Evolutionary conservation across 1,140 invertebrate genomes (phyloP).

Genomic region (Augochlora pura): DNA sequence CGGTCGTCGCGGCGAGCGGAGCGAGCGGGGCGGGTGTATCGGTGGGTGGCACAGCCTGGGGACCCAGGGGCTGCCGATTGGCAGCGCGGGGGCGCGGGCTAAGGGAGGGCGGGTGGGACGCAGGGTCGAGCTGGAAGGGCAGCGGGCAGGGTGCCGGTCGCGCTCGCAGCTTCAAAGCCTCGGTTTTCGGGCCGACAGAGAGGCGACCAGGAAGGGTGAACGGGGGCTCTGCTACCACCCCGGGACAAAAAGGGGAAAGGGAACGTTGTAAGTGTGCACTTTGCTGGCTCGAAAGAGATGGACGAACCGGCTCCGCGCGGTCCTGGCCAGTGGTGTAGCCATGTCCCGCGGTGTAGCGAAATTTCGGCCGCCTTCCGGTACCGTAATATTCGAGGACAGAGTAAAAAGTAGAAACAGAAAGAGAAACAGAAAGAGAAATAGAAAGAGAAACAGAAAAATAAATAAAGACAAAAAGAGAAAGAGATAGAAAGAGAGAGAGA

Average conservation of each 20-base stretch:
- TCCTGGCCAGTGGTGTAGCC: constrained; percentile 53
- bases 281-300: constrained; percentile 45
- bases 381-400: no score
- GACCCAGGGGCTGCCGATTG: background rate
- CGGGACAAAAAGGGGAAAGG: constrained; percentile 14
- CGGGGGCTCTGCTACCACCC: constrained; percentile 29
- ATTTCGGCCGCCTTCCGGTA: background rate
- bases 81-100: background rate
- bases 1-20: constrained; percentile 71
- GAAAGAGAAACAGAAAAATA: no score
- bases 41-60: constrained; percentile 42
- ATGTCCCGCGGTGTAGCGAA: background rate
- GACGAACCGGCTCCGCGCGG: constrained; percentile 41
- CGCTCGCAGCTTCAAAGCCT: constrained; percentile 47
- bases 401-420: no score
- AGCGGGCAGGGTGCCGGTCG: constrained; percentile 37
- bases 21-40: constrained; percentile 58
- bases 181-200: constrained; percentile 61
- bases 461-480: no score
- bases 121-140: background rate
- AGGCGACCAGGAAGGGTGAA: constrained; percentile 54
- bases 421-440: no score
- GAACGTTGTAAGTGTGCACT: constrained; percentile 34
- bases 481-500: no score
- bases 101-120: background rate